Conservation (phyloP, 37 sponge, comb jelly and placozoan species). For the Spongia lamella region DNA sequence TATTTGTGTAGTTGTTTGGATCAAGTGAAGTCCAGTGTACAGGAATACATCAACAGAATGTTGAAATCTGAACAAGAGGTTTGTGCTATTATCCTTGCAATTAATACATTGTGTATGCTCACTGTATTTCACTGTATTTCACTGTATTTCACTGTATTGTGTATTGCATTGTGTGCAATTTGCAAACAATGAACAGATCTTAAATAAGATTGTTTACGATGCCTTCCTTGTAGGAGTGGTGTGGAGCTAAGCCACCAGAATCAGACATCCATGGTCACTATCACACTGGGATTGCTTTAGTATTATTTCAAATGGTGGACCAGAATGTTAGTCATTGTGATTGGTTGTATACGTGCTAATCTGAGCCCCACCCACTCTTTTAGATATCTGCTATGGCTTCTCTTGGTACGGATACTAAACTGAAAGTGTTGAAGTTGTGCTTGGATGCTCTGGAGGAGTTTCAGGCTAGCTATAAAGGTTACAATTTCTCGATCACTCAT, state of each 20-base stretch:
- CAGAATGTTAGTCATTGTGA: conserved; percentile 35
- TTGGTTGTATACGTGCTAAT: background rate
- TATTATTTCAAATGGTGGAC: conserved; percentile 63
- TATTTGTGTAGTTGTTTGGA: conserved; percentile 47
- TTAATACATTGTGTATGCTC: background rate
- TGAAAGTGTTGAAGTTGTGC: conserved; percentile 49
- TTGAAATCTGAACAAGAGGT: conserved; percentile 49
- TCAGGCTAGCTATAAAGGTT: conserved; percentile 48
- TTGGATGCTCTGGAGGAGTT: conserved; percentile 26
- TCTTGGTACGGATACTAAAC: conserved; percentile 37
- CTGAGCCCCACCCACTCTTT: background rate
- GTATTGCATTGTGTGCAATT: background rate
- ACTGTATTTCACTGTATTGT: background rate
- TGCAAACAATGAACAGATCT: background rate
- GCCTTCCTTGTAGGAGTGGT: conserved; percentile 40
- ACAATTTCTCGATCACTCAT: background rate
- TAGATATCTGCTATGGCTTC: conserved; percentile 52
- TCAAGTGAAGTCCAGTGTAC: conserved; percentile 47
- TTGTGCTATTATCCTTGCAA: background rate
- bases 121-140: background rate
- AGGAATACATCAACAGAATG: conserved; percentile 45
- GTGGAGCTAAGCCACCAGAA: conserved; percentile 42
- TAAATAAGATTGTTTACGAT: background rate
- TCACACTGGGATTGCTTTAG: conserved; percentile 53
- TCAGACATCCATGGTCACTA: conserved; percentile 47